A percentile compares a stretch with the other conserved stretches of the same genome.
phyloP scores from a whole-genome alignment of 2,797 vertebrate genomes.

The Coregonus suidteri region DNA sequence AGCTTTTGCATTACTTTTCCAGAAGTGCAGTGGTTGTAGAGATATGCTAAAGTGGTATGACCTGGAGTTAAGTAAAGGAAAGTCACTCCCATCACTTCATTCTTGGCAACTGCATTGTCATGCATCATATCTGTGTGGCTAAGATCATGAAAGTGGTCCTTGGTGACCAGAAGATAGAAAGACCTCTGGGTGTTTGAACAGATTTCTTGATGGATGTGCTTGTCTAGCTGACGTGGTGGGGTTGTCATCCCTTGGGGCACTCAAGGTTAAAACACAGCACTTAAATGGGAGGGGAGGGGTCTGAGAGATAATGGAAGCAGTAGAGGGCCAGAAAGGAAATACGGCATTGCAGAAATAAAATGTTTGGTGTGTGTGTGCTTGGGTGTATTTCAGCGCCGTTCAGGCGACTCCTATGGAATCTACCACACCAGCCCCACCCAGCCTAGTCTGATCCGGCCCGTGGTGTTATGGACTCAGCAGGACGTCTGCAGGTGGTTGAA shows the following conservation, averaged over 20 bases:
- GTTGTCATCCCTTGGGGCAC: constrained; percentile 26
- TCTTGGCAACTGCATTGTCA: not conserved
- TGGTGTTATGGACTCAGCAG: constrained; percentile 95
- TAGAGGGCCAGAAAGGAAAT: not conserved
- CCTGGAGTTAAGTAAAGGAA: not conserved
- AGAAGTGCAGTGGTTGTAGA: constrained; percentile 4
- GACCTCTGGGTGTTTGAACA: constrained; percentile 20
- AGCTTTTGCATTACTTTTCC: not conserved
- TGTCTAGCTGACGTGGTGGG: constrained; percentile 21
- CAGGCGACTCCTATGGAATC: constrained; percentile 84
- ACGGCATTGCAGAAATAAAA: not conserved
- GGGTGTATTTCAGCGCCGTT: constrained; percentile 72
- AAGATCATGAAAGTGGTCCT: constrained; percentile 9
- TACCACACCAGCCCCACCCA: constrained; percentile 94
- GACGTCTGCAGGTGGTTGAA: constrained; percentile 98
- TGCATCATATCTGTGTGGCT: not conserved
- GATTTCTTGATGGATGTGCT: constrained; percentile 23
- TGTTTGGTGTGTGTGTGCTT: constrained; percentile 13
- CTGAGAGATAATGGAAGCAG: not conserved
- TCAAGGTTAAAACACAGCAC: constrained; percentile 34
- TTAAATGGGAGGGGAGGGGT: not conserved
- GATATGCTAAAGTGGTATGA: constrained; percentile 14
- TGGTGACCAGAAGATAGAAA: constrained; percentile 3
- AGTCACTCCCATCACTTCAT: not conserved
- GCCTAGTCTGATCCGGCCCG: constrained; percentile 88